Conservation (phyloP, 2,797 vertebrate genomes). For the Centroberyx gerrardi region DNA sequence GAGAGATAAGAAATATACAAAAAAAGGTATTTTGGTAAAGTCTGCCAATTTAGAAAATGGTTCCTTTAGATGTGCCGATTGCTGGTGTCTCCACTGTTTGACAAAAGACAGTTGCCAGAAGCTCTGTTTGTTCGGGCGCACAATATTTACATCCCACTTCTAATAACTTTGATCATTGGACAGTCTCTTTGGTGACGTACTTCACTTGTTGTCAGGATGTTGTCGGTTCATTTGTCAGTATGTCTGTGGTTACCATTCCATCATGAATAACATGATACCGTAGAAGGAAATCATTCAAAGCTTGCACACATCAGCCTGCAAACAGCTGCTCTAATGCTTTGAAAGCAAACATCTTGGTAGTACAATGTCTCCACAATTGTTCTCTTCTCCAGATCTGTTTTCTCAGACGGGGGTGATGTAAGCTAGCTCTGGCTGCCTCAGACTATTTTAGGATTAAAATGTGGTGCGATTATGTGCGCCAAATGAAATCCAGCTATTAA, state of each 20-base stretch:
- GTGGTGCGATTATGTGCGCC: slow-evolving; percentile 22
- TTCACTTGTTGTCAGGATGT: background rate
- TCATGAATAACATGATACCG: slow-evolving; percentile 17
- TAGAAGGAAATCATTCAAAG: background rate
- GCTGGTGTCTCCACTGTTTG: too few relatives aligned
- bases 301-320: background rate
- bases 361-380: background rate
- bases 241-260: background rate
- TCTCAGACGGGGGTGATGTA: slow-evolving; percentile 2
- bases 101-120: too few relatives aligned
- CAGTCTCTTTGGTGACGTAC: background rate
- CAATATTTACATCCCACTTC: background rate
- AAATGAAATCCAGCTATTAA: slow-evolving; percentile 46
- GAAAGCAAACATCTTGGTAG: slow-evolving; percentile 6
- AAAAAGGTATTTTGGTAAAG: too few relatives aligned
- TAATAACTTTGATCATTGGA: background rate
- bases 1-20: too few relatives aligned
- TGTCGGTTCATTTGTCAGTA: background rate
- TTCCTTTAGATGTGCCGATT: too few relatives aligned
- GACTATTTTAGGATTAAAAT: slow-evolving; percentile 44
- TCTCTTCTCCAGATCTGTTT: slow-evolving; percentile 22
- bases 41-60: too few relatives aligned
- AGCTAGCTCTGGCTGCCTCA: slow-evolving; percentile 11
- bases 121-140: too few relatives aligned
- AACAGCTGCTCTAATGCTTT: slow-evolving; percentile 20